Evolutionary conservation across 1,140 invertebrate species (phyloP), one percentile per base, ranked within the genome.

Genomic region (Temnothorax nylanderi): DNA sequence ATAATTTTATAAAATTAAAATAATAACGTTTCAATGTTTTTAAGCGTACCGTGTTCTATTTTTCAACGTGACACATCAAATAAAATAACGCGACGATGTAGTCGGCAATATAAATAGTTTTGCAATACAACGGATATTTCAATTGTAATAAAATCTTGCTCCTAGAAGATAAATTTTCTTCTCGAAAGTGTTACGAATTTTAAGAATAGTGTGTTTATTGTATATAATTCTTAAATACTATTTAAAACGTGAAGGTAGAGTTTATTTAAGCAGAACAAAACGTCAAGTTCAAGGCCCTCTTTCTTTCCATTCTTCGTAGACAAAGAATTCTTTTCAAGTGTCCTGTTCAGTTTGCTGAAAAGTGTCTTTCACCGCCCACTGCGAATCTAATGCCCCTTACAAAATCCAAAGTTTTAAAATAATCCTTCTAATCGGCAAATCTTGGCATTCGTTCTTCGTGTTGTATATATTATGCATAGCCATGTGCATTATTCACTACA

Each of bases 341-440:
- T 64, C 3, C 5, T 47, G 13, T 26, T 60, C 34, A 26, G 16
- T 58, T 41, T 62, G 2, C 13, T 41, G n/a, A 62, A n/a, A 11
- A 77, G 37, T 13, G 5, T 77, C 21, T 44, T 26, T 32, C 37
- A 77, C 37, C 32, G 6, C 13, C 6, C 2, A 10, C n/a, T 58
- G 34, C 34, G 7, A 60, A 41, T 75, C 0, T 58, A 58, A 75
- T 41, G 1, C n/a, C 10, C 47, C 47, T 72, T 72, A 32, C 47
- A 58, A 75, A 60, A 75, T 75, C 34, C 6, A 0, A 75, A 21
- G 37, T 58, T 75, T 75, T 11, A 56, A 75, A 77, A 77, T 60
- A 77, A 77, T 62, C 21, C 8, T 41, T 76, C 56, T 34, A 62
- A 62, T 62, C 16, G 16, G 16, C 54, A n/a, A 64, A 77, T 32